Base-by-base conservation (phyloP, 2,888 invertebrate species). In the Bellardia bayeri region DNA sequence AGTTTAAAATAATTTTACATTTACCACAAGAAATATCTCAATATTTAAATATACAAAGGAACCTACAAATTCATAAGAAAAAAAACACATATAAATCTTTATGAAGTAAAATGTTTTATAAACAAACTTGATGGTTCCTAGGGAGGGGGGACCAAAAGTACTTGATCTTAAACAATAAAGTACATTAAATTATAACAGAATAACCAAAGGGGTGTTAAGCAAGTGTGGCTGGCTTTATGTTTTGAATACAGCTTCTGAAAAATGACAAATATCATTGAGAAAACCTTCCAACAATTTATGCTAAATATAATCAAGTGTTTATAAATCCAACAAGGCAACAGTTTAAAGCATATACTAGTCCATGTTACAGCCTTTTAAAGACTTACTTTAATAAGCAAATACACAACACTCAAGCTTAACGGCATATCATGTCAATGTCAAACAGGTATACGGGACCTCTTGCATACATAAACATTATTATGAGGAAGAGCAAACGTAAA, bases 261-360 rank as follows among this genome's bases (percentile, higher is more conserved):
- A 69, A 61, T 11, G 49, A 37, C 61, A 69, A 23, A n/a, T 49
- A 40, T 5, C 13, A 16, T 30, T n/a, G 56, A 42, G 71, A 63
- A 49, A 80, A 30, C 16, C 11, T 45, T 2, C 11, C 56, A 78
- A 40, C 76, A 78, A 78, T 86, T 86, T 86, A 86, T 86, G 66
- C 68, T 68, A 74, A 81, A 81, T 40, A 85, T 71, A 68, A 82
- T 66, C 68, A 82, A 86, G 78, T 74, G 82, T 45, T 86, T 37
- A 2, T 37, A 37, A 37, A 6, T 4, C 37, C 37, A 37, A 37
- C 37, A 37, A 4, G 37, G 37, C 37, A 37, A 37, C 37, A 37
- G 37, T 37, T 37, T 37, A 37, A 37, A 37, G 37, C 37, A 37
- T 6, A 37, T 37, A 37, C 37, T 37, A 6, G 6, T 37, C 37